A percentile compares a stretch with the other conserved stretches of the same genome.
These are phyloP conservation scores for Eurytoma adleriae DNA, from an alignment of 2,888 invertebrate species.

Conservation along the genomic window DNA sequence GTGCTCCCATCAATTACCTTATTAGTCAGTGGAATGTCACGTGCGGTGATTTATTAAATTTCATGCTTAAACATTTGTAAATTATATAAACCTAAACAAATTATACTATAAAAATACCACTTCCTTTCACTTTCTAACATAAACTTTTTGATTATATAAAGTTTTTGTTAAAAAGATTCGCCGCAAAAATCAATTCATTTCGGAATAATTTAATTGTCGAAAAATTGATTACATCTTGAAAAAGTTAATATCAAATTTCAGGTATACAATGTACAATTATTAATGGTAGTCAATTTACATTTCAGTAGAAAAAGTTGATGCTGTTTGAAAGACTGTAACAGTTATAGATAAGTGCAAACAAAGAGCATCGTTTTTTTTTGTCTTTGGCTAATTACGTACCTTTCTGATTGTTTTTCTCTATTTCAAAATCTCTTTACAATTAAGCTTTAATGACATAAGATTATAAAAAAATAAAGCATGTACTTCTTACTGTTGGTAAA, in stretches of 20 bases:
- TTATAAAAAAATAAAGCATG: constrained; percentile 22
- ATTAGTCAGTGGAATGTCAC: constrained; percentile 52
- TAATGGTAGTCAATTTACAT: constrained; percentile 12
- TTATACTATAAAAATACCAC: neutral
- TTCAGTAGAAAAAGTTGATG: constrained; percentile 29
- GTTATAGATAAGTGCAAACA: neutral
- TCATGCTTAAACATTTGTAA: neutral
- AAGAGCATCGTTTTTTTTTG: neutral
- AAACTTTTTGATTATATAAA: neutral
- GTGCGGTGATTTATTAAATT: constrained; percentile 7
- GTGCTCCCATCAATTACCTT: constrained; percentile 60
- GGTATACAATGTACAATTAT: constrained; percentile 23
- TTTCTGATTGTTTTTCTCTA: neutral
- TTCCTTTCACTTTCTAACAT: neutral
- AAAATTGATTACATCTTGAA: neutral
- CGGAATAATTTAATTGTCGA: neutral
- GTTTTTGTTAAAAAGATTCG: neutral
- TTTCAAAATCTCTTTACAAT: constrained; percentile 20
- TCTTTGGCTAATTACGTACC: constrained; percentile 33
- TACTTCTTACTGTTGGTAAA: constrained; percentile 5
- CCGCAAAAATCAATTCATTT: too few relatives aligned
- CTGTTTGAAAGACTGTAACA: constrained; percentile 8
- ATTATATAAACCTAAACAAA: neutral
- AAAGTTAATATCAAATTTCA: neutral
- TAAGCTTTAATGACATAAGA: neutral